Percentiles rank a stretch among this genome's conserved stretches.
Evolutionary conservation across 1,140 invertebrate species (phyloP).

Genomic region (Dermatophagoides farinae): DNA sequence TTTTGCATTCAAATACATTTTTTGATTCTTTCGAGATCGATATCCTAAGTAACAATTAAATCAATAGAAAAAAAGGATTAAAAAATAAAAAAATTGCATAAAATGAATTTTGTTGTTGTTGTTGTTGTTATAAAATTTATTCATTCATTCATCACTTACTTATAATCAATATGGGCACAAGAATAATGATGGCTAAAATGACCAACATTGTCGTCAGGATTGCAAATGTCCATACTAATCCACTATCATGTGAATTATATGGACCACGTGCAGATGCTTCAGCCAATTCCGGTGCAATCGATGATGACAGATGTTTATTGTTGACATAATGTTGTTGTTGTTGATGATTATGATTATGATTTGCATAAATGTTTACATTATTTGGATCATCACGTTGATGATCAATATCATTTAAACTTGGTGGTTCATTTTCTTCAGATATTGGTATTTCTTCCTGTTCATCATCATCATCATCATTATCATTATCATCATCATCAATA

Average conservation of each 20-base stretch:
- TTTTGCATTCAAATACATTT: slow-evolving; percentile 3
- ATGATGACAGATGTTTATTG: too few species aligned
- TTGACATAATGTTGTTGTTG: background rate
- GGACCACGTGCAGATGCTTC: background rate
- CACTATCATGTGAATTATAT: background rate
- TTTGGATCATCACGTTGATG: too few species aligned
- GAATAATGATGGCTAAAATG: background rate
- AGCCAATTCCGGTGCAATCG: background rate
- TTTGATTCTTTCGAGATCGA: background rate
- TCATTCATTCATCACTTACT: background rate
- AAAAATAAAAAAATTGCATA: background rate
- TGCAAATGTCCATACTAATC: slow-evolving; percentile 2
- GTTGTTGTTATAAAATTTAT: background rate
- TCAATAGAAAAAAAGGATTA: background rate
- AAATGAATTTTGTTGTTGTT: background rate
- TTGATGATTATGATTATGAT: background rate
- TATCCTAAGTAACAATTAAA: background rate
- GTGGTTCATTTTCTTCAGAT: background rate
- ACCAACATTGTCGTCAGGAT: background rate
- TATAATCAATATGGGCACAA: slow-evolving; percentile 5
- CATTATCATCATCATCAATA: background rate
- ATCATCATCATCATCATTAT: background rate
- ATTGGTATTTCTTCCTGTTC: background rate
- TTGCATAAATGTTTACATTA: too few species aligned
- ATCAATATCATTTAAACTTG: background rate